Base-by-base conservation (phyloP, 2,797 vertebrate genomes). In the Thunnus albacares region DNA sequence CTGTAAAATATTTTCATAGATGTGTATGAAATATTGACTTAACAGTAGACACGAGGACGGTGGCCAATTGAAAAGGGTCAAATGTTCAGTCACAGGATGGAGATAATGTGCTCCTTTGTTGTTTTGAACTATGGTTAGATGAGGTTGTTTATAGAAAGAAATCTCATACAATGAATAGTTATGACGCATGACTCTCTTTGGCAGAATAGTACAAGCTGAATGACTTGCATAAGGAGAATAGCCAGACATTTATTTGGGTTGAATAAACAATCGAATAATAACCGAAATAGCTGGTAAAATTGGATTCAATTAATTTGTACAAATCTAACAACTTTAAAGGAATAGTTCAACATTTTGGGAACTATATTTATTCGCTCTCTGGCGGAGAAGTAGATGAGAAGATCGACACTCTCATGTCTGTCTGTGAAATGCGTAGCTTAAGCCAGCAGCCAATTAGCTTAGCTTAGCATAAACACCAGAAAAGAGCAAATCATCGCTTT, bases 1-100 rank as follows among this genome's bases (percentile, higher is more conserved):
- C 85, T 10, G 56, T 92, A 85, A 92, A 89, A 84, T 57, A 22
- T 75, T 90, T 90, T 91, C 82, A 90, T 85, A 66, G 81, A 74
- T n/a, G 65, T 71, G 80, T 79, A 63, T 82, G 81, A 82, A 84
- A 82, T 84, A 81, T 76, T 81, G 87, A 81, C 79, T 88, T 77
- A 78, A 80, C 83, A 65, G 80, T 76, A 68, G 83, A 87, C 62
- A 45, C 5, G 18, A 49, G 80, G 72, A 74, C 4, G 57, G 79
- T 77, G 77, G 77, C 92, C 82, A 84, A 62, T 68, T 69, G 62
- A 82, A 75, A 87, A 22, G 57, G 87, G 80, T 91, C 75, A 86
- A 81, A 67, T 87, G 78, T 87, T 92, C 87, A 82, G 58, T 72
- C 76, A 17, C 83, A 89, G 79, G 71, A 85, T 84, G 75, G 80